A percentile compares a stretch with the other conserved stretches of the same genome.
Evolutionary conservation across 1,140 invertebrate species (phyloP).

Genomic region (Chlorops oryzae): DNA sequence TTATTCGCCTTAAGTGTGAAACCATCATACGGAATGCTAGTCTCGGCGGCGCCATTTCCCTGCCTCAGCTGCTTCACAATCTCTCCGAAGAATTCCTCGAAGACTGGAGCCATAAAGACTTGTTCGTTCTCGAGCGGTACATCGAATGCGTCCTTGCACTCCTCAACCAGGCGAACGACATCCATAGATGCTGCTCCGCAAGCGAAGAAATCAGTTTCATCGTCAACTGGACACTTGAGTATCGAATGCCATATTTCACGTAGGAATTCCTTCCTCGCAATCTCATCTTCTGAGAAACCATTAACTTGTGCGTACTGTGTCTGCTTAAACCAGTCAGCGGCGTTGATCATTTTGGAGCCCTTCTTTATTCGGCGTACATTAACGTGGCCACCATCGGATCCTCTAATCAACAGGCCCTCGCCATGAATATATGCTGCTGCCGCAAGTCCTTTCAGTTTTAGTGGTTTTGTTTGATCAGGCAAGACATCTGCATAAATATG

Average conservation of each 20-base stretch:
- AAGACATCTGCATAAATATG: conserved; percentile 62
- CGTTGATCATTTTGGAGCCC: conserved; percentile 76
- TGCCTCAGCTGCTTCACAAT: conserved; percentile 29
- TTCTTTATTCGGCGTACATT: conserved; percentile 66
- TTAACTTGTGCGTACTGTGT: conserved; percentile 50
- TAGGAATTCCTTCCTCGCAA: conserved; percentile 56
- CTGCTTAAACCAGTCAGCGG: conserved; percentile 70
- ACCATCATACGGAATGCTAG: conserved; percentile 60
- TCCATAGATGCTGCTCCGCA: conserved; percentile 94
- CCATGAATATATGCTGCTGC: conserved; percentile 66
- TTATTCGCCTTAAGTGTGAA: conserved; percentile 77
- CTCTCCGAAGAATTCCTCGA: conserved; percentile 68
- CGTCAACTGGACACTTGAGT: conserved; percentile 67
- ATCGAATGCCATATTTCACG: conserved; percentile 79
- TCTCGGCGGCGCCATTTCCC: conserved; percentile 16
- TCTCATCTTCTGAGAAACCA: conserved; percentile 73
- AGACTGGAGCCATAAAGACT: conserved; percentile 87
- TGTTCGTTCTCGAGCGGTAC: conserved; percentile 78
- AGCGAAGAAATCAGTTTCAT: conserved; percentile 86
- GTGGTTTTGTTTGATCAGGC: conserved; percentile 48
- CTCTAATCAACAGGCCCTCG: conserved; percentile 72
- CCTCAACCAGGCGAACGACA: conserved; percentile 87
- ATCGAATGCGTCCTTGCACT: conserved; percentile 77
- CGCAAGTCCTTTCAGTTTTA: conserved; percentile 59
- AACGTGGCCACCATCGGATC: conserved; percentile 69